A percentile compares a stretch with the other conserved stretches of the same genome.
phyloP scores from a whole-genome alignment of 2,888 invertebrate species.

The Athetis lepigone region DNA sequence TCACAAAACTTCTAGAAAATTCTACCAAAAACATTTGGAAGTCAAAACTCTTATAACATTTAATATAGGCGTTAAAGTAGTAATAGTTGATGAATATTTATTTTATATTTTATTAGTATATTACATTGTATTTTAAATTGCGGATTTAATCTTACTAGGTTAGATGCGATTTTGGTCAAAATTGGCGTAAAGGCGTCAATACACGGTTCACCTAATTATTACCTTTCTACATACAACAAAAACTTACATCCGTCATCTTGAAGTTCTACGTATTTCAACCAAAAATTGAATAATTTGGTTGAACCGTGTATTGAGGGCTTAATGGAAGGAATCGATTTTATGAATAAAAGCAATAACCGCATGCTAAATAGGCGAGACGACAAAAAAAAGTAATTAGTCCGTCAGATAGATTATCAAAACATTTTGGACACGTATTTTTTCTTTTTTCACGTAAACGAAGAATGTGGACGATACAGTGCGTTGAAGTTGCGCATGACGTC shows the following conservation, averaged over 20 bases:
- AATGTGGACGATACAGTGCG: too few relatives aligned
- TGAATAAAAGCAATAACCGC: neutral
- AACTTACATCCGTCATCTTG: too few relatives aligned
- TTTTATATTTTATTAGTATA: constrained; percentile 55
- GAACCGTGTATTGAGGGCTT: neutral
- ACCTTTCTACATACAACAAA: too few relatives aligned
- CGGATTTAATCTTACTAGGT: constrained; percentile 37
- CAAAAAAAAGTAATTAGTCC: too few relatives aligned
- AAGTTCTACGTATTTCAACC: neutral
- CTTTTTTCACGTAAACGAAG: too few relatives aligned
- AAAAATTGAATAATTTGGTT: neutral
- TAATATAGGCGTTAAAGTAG: constrained; percentile 37
- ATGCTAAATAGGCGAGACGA: neutral
- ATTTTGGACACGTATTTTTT: too few relatives aligned
- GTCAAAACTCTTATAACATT: constrained; percentile 33
- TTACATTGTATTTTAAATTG: constrained; percentile 55
- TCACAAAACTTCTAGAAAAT: too few relatives aligned
- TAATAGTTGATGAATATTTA: constrained; percentile 38
- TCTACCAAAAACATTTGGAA: constrained; percentile 36
- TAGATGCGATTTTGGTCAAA: constrained; percentile 18
- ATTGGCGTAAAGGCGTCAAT: constrained; percentile 10
- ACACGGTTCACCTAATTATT: neutral
- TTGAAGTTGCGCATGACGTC: too few relatives aligned
- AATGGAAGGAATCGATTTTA: neutral
- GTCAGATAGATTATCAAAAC: too few relatives aligned